Percentiles rank a stretch among this genome's conserved stretches.
These are phyloP conservation scores for Spheniscus mendiculus DNA, from an alignment of 2,113 vertebrate genomes.

Conservation along the genomic window DNA sequence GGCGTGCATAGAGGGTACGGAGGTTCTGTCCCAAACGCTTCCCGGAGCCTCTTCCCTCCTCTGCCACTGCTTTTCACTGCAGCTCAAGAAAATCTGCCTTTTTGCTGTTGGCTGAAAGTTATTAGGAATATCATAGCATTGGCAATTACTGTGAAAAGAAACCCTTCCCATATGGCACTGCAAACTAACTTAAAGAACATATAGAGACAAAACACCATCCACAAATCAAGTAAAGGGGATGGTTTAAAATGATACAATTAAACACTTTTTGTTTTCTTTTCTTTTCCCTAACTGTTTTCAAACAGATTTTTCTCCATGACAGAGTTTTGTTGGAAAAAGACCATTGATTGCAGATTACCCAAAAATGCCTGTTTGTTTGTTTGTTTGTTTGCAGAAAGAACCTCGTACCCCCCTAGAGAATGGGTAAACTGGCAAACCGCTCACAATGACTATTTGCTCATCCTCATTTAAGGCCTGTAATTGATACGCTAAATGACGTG, in stretches of 20 bases:
- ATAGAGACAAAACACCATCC: not conserved
- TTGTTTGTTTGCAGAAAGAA: not conserved
- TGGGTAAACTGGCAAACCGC: not conserved
- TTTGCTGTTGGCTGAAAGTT: not conserved
- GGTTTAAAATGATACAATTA: not conserved
- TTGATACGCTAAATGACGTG: not conserved
- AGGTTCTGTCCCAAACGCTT: not conserved
- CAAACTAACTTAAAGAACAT: not conserved
- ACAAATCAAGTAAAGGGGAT: not conserved
- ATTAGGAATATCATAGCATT: not conserved
- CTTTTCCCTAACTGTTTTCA: not conserved
- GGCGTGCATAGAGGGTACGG: rapidly evolving
- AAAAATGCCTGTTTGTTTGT: not conserved
- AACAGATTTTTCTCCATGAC: not conserved
- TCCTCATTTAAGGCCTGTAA: constrained; percentile 28
- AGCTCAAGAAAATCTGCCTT: not conserved
- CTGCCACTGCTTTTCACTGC: not conserved
- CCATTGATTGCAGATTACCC: not conserved
- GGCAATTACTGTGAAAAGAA: not conserved
- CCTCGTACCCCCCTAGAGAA: not conserved
- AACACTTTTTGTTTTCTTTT: not conserved
- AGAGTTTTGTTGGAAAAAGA: not conserved
- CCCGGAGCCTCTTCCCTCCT: not conserved
- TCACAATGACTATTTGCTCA: not conserved
- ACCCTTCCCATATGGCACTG: not conserved